Evolutionary conservation across 2,113 vertebrate genomes (phyloP).

Genomic region (Albula glossodonta): DNA sequence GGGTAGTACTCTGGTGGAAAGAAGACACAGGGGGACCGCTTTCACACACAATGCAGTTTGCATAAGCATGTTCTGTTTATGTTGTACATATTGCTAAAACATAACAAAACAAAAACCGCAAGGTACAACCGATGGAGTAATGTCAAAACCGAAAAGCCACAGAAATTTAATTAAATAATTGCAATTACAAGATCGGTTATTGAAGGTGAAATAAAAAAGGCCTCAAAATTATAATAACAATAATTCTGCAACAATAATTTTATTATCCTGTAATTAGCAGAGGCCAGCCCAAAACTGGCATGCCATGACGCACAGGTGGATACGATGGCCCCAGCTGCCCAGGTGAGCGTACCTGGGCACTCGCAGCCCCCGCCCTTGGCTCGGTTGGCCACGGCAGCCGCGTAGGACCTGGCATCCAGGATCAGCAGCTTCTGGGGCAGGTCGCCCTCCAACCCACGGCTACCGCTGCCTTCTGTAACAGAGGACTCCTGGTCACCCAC

Average conservation of each 20-base stretch:
- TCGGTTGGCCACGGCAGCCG: conserved; percentile 93
- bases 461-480: conserved; percentile 82
- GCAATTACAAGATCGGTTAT: neutral
- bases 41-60: neutral
- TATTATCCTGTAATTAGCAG: no score
- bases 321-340: neutral
- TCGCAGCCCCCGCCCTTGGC: conserved; percentile 98
- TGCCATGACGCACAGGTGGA: no score
- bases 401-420: conserved; percentile 91
- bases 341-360: conserved; percentile 82
- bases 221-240: no score
- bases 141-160: neutral
- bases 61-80: no score
- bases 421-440: conserved; percentile 92
- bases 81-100: no score
- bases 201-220: no score
- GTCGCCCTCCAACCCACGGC: conserved; percentile 83
- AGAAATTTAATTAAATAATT: neutral
- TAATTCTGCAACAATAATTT: no score
- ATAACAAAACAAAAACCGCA: no score
- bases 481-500: neutral
- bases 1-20: conserved; percentile 89
- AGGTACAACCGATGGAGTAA: neutral
- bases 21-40: neutral
- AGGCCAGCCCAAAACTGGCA: no score